phyloP scores from a whole-genome alignment of 2,113 vertebrate genomes.

The Tichodroma muraria region DNA sequence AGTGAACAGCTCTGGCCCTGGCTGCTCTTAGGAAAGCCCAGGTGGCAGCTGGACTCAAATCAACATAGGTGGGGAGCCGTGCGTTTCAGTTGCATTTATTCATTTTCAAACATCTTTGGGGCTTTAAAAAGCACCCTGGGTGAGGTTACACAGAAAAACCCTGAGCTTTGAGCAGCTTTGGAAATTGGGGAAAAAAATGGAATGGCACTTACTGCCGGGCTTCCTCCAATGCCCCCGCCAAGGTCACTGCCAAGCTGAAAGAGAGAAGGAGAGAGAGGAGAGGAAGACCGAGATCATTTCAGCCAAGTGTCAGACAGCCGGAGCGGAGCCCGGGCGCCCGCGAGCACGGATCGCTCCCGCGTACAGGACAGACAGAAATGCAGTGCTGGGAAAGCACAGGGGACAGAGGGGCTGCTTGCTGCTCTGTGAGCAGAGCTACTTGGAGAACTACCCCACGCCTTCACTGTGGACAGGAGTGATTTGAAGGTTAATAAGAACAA shows the following conservation, averaged over 20 bases:
- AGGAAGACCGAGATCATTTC: slow-evolving; percentile 73
- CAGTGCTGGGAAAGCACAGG: neutral
- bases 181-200: slow-evolving; percentile 62
- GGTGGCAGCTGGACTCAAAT: neutral
- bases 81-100: neutral
- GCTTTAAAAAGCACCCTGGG: neutral
- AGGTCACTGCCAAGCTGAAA: slow-evolving; percentile 99
- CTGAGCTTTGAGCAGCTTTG: slow-evolving; percentile 26
- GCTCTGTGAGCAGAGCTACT: neutral
- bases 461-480: accelerated
- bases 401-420: neutral
- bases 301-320: slow-evolving; percentile 56
- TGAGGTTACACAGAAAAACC: neutral
- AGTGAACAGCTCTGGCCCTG: neutral
- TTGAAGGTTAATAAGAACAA: neutral
- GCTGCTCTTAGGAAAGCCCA: slow-evolving; percentile 10
- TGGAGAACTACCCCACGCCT: neutral
- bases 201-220: slow-evolving; percentile 97
- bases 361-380: neutral
- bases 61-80: neutral
- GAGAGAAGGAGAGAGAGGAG: slow-evolving; percentile 74
- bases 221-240: slow-evolving; percentile 99
- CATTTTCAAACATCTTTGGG: neutral
- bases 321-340: neutral
- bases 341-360: neutral